Evolutionary conservation across 1,140 invertebrate genomes (phyloP).

Genomic region (Monochamus saltuarius): DNA sequence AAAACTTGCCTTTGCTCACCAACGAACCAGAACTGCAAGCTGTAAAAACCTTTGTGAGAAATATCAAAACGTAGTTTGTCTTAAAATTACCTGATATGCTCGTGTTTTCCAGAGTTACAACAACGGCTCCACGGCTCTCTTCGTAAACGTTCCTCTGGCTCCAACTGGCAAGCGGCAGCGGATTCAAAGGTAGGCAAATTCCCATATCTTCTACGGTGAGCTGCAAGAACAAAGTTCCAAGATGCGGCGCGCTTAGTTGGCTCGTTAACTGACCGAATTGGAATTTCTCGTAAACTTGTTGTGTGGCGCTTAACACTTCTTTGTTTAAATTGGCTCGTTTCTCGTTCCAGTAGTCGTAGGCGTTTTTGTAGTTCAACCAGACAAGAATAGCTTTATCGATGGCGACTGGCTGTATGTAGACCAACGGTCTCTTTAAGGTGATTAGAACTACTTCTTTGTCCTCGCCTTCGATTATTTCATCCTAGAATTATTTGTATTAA

Average conservation of each 20-base stretch:
- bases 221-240: constrained; percentile 91
- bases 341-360: constrained; percentile 98
- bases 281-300: constrained; percentile 74
- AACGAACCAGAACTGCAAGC: constrained; percentile 80
- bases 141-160: constrained; percentile 69
- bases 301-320: constrained; percentile 80
- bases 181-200: constrained; percentile 90
- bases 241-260: constrained; percentile 69
- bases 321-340: constrained; percentile 86
- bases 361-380: constrained; percentile 98
- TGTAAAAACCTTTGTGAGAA: constrained; percentile 10
- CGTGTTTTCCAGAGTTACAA: constrained; percentile 91
- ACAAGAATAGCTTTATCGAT: constrained; percentile 96
- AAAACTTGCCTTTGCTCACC: constrained; percentile 77
- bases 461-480: constrained; percentile 84
- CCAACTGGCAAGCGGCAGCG: constrained; percentile 69
- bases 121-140: constrained; percentile 85
- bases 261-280: constrained; percentile 76
- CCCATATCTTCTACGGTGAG: constrained; percentile 96
- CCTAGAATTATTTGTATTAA: constrained; percentile 62
- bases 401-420: constrained; percentile 94
- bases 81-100: constrained; percentile 70
- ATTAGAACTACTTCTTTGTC: constrained; percentile 95
- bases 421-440: constrained; percentile 84
- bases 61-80: background rate